Evolutionary conservation across 2,797 vertebrate genomes (phyloP), one percentile per base, ranked within the genome.

Genomic region (Coracias cyanogaster): DNA sequence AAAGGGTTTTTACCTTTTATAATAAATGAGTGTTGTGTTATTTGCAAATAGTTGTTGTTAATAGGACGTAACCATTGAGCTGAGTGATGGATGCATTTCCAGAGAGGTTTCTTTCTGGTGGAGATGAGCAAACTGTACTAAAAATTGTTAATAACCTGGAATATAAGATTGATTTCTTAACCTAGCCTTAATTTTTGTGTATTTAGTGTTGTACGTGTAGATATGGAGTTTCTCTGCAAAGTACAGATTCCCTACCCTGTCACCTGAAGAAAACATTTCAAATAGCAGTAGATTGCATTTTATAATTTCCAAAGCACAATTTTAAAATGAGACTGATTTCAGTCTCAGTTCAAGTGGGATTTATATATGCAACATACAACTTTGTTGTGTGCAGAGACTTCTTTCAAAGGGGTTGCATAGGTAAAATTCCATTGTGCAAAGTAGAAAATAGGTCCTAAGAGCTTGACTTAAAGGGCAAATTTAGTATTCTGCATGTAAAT

Each of bases 111-210:
- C 19, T 26, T 77, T 93, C 51, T 81, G 51, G 12, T 93, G 72
- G 49, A 89, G 37, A 60, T 78, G 37, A 92, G 29, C 46, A 93
- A 89, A 29, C 45, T 7, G 22, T 87, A 28, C 66, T 86, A 72
- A 89, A 94, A 85, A 48, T 71, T 55, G 65, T 61, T 92, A 85
- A 66, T 80, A 86, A 73, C 22, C 15, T 92, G 61, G 52, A 91
- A 64, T 87, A 64, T 31, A 82, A 84, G 67, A 67, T 51, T 2
- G 5, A 15, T 61, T 57, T 85, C 43, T 60, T 46, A 46, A 80
- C 77, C 28, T 45, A 76, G 60, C 26, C 89, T 88, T 55, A 46
- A 54, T 83, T 94, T 88, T 86, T 92, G 10, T 71, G 20, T 76
- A 29, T 94, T 93, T 82, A 71, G 57, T 61, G 19, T 73, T 78